A percentile compares a stretch with the other conserved stretches of the same genome.
Evolutionary conservation across 2,113 vertebrate species (phyloP).

Genomic region (Saguinus imperator): DNA sequence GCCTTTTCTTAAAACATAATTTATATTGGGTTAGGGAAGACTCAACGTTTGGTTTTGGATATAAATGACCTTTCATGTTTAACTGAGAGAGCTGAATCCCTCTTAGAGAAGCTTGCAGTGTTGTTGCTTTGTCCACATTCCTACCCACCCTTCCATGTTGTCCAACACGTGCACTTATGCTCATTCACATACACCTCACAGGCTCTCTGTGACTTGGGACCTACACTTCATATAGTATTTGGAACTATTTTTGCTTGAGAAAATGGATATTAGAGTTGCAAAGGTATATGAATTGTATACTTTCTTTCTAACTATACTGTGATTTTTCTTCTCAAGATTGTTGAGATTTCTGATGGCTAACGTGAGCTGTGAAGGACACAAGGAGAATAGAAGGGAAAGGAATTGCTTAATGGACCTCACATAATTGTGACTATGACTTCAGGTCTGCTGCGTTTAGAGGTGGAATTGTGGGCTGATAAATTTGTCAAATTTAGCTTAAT

Average conservation of each 20-base stretch:
- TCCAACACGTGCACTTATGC: not conserved
- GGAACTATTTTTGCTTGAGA: slow-evolving; percentile 65
- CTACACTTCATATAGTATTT: slow-evolving; percentile 56
- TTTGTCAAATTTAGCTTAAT: not conserved
- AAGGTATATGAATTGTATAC: slow-evolving; percentile 32
- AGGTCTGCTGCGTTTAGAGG: not conserved
- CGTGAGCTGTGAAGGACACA: slow-evolving; percentile 73
- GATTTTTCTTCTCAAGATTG: not conserved
- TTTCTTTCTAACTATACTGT: not conserved
- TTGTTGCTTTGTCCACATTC: not conserved
- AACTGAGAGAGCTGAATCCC: not conserved
- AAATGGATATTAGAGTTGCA: slow-evolving; percentile 62
- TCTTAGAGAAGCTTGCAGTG: not conserved
- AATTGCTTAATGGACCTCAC: slow-evolving; percentile 63
- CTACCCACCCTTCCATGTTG: not conserved
- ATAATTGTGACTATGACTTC: slow-evolving; percentile 67
- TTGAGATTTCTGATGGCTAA: slow-evolving; percentile 62
- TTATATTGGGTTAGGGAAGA: not conserved
- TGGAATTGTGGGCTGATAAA: not conserved
- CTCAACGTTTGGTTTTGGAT: not conserved
- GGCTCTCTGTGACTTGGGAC: not conserved
- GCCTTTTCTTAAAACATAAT: not conserved
- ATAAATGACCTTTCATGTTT: not conserved
- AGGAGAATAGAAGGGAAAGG: slow-evolving; percentile 54
- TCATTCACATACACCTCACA: not conserved